phyloP scores from a whole-genome alignment of 2,888 invertebrate species.

The Leucoptera coffeella region DNA sequence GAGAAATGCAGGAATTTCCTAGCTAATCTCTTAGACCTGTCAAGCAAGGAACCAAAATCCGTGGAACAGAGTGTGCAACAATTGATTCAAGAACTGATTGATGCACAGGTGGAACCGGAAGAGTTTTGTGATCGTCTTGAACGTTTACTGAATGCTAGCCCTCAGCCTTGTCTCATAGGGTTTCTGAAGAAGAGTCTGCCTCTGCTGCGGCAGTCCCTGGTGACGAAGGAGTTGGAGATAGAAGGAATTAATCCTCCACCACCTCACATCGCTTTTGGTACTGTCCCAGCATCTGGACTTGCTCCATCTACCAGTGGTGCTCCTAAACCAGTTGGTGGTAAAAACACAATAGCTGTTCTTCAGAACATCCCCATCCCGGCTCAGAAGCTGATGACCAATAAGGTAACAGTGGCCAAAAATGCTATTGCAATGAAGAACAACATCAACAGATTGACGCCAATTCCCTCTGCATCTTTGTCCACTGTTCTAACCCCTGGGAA shows the following conservation, averaged over 20 bases:
- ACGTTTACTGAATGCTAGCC: constrained; percentile 90
- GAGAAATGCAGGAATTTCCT: constrained; percentile 98
- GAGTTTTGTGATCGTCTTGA: constrained; percentile 94
- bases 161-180: constrained; percentile 96
- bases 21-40: constrained; percentile 90
- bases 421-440: too few species aligned
- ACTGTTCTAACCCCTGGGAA: constrained; percentile 43
- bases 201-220: constrained; percentile 82
- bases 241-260: constrained; percentile 93
- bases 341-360: constrained; percentile 28
- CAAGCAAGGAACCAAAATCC: constrained; percentile 88
- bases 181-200: constrained; percentile 98
- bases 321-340: too few species aligned
- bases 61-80: constrained; percentile 90
- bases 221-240: constrained; percentile 84
- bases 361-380: constrained; percentile 40
- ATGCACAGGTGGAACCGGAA: constrained; percentile 92
- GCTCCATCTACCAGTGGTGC: too few species aligned
- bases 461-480: constrained; percentile 18
- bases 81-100: constrained; percentile 92
- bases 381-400: too few species aligned
- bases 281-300: constrained; percentile 11
- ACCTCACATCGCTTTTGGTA: constrained; percentile 33
- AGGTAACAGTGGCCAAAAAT: too few species aligned
- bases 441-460: too few species aligned